These are phyloP conservation scores for Aproaerema taeniolella DNA, from an alignment of 2,888 invertebrate species.

Conservation along the genomic window DNA sequence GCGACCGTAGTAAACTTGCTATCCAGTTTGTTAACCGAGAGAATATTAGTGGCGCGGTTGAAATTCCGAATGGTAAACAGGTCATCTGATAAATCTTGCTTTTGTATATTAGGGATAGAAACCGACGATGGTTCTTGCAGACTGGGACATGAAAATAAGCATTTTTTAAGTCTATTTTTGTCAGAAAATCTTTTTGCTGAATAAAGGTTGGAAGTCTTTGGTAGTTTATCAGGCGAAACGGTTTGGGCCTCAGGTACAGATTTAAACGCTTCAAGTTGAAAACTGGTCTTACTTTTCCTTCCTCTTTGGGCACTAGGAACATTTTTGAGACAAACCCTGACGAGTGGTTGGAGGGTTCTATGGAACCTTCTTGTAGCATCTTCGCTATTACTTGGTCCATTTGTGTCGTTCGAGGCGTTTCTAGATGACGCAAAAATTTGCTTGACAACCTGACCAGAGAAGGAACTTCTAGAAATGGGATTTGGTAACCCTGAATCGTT, in stretches of 20 bases:
- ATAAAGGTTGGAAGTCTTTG: slow-evolving; percentile 15
- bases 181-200: slow-evolving; percentile 22
- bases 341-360: not conserved
- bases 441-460: too few species aligned
- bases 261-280: slow-evolving; percentile 24
- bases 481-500: not conserved
- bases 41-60: slow-evolving; percentile 24
- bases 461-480: not conserved
- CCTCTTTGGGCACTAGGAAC: slow-evolving; percentile 15
- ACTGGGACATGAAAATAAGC: slow-evolving; percentile 18
- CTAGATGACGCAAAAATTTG: too few species aligned
- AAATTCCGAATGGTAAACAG: slow-evolving; percentile 26
- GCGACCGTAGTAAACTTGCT: slow-evolving; percentile 18
- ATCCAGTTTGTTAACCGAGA: slow-evolving; percentile 25
- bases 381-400: not conserved
- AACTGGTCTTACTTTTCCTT: slow-evolving; percentile 17
- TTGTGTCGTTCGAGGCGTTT: not conserved
- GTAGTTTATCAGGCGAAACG: slow-evolving; percentile 13
- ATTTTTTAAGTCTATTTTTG: slow-evolving; percentile 17
- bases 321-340: slow-evolving; percentile 17
- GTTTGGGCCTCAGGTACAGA: slow-evolving; percentile 8
- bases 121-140: slow-evolving; percentile 19
- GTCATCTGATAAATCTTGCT: slow-evolving; percentile 21
- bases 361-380: not conserved
- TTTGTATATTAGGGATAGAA: slow-evolving; percentile 22